Base-by-base conservation (phyloP, 2,888 invertebrate genomes). In the Parnassius mnemosyne region DNA sequence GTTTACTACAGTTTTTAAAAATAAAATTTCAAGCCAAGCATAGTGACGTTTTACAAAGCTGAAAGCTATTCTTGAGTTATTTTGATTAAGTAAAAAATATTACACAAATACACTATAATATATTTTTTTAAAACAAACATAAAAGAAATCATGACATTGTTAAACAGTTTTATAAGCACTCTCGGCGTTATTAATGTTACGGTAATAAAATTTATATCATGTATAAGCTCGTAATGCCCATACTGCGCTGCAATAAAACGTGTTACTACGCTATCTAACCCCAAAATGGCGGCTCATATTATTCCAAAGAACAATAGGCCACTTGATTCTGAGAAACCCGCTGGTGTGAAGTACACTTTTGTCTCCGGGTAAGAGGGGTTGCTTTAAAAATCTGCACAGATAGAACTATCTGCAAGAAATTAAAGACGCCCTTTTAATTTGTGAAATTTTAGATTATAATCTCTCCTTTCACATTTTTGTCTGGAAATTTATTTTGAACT, bases 251-350 rank as follows among this genome's bases (percentile, higher is more conserved):
- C 58, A 55, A 52, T 56, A 59, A 62, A 61, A 64, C 61, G 50
- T 59, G 55, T 61, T 42, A 59, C 55, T 44, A 58, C 47, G 60
- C 34, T 53, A 59, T 44, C 56, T 57, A 52, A 57, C 64, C 53
- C 53, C 69, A 71, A 72, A 72, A 73, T 73, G 73, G 71, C 69
- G 69, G 57, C 65, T 64, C 63, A 68, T 68, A 74, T 74, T 74
- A 74, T 73, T 65, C 68, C 66, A 68, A 68, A 69, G 71, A 75
- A 75, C 73, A 75, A 75, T 71, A 63, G 67, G 57, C 67, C 63
- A 64, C 68, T 69, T 66, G 64, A 64, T 55, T 61, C 55, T 53
- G 54, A 68, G 63, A 60, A 63, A 66, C 63, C 65, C 58, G 65
- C 16, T 42, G 49, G 52, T 60, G 56, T 41, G 60, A 61, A 57